Evolutionary conservation across 1,140 invertebrate genomes (phyloP).

Genomic region (silkworm (Bombyx mori)): ASM3026992v2 NC_085108.1:7018001-7018500

Average conservation of each 20-base stretch:
- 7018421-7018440: slow-evolving; percentile 42
- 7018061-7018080: too few species aligned
- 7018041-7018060: too few species aligned
- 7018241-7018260: slow-evolving; percentile 21
- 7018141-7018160: too few species aligned
- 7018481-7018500: background rate
- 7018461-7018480: slow-evolving; percentile 54
- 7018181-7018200: slow-evolving; percentile 30
- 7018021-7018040: too few species aligned
- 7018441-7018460: slow-evolving; percentile 55
- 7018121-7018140: background rate
- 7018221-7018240: slow-evolving; percentile 31
- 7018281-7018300: slow-evolving; percentile 24
- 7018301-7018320: slow-evolving; percentile 33
- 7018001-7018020: too few species aligned
- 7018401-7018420: slow-evolving; percentile 32
- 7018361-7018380: slow-evolving; percentile 42
- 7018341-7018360: slow-evolving; percentile 42
- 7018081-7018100: background rate
- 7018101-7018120: background rate
- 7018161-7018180: background rate
- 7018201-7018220: slow-evolving; percentile 30
- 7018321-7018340: slow-evolving; percentile 40
- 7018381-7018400: slow-evolving; percentile 46
- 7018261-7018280: slow-evolving; percentile 16